Percentiles rank a stretch among this genome's conserved stretches.
These are phyloP conservation scores for Battus philenor DNA, from an alignment of 1,140 invertebrate genomes.

Conservation along the genomic window DNA sequence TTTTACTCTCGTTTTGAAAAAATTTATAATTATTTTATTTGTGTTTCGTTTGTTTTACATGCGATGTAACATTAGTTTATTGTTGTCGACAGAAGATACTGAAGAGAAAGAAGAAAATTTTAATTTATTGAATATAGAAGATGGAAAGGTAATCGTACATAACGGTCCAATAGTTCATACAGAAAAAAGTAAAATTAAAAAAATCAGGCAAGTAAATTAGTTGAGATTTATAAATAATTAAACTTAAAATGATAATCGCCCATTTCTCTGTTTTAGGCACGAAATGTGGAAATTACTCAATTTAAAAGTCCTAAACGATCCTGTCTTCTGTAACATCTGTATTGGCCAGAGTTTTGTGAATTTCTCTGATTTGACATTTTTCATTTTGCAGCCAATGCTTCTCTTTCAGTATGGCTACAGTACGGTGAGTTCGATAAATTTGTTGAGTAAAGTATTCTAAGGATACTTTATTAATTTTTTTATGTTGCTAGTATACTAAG, in stretches of 20 bases:
- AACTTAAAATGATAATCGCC: conserved; percentile 1
- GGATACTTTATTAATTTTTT: too few relatives aligned
- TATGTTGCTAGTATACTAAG: too few relatives aligned
- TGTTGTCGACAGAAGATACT: conserved; percentile 20
- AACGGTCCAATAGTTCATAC: conserved; percentile 6
- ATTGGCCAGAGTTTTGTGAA: conserved; percentile 77
- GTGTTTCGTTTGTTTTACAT: too few relatives aligned
- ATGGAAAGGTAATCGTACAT: conserved; percentile 8
- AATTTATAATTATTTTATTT: conserved; percentile 10
- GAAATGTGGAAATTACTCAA: conserved; percentile 42
- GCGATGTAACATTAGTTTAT: too few relatives aligned
- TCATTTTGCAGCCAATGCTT: conserved; percentile 76
- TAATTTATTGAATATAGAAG: conserved; percentile 30
- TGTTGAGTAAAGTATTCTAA: too few relatives aligned
- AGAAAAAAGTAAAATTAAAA: conserved; percentile 8
- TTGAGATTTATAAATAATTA: not conserved
- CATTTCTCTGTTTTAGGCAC: conserved; percentile 22
- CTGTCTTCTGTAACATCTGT: conserved; percentile 78
- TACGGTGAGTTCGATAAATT: conserved; percentile 51
- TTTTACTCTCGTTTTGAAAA: conserved; percentile 30
- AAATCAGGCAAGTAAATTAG: conserved; percentile 17
- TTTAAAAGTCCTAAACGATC: conserved; percentile 72
- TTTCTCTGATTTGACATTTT: conserved; percentile 80
- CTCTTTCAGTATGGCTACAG: conserved; percentile 74
- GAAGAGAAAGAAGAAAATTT: conserved; percentile 26